Percentiles rank a stretch among this genome's conserved stretches.
Evolutionary conservation across 1,140 invertebrate species (phyloP).

Genomic region (Ridgeia piscesae): DNA sequence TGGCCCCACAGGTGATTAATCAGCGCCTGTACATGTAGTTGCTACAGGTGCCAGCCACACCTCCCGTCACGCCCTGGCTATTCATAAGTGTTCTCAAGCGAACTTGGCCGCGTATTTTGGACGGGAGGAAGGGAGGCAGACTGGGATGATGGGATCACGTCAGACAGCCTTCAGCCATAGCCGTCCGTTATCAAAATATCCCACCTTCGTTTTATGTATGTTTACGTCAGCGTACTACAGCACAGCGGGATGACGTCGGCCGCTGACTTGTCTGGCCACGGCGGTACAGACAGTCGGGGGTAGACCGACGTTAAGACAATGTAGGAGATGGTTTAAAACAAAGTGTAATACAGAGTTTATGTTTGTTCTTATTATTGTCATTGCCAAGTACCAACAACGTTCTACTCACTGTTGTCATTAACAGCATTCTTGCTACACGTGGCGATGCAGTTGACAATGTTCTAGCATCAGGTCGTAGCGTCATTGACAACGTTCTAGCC

Average conservation of each 20-base stretch:
- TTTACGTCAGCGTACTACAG: not conserved
- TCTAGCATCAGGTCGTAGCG: too few relatives aligned
- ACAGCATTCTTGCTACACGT: too few relatives aligned
- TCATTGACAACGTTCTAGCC: too few relatives aligned
- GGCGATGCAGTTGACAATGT: too few relatives aligned
- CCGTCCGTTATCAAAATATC: not conserved
- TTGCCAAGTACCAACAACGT: too few relatives aligned
- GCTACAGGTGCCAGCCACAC: not conserved
- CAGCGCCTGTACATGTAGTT: not conserved
- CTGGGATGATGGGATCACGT: not conserved
- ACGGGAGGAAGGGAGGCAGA: not conserved
- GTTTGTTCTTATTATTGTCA: too few relatives aligned
- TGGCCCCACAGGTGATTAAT: not conserved
- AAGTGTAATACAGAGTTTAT: too few relatives aligned
- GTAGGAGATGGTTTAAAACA: too few relatives aligned
- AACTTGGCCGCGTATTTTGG: not conserved
- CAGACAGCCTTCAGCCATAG: not conserved
- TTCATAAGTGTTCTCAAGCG: not conserved
- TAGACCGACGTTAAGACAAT: too few relatives aligned
- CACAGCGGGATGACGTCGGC: not conserved
- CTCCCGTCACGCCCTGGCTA: not conserved
- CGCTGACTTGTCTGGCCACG: not conserved
- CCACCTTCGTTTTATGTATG: not conserved
- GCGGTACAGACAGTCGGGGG: not conserved
- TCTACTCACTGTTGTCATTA: too few relatives aligned